Conservation (phyloP, 2,113 vertebrate genomes). For the Calonectris borealis region DNA sequence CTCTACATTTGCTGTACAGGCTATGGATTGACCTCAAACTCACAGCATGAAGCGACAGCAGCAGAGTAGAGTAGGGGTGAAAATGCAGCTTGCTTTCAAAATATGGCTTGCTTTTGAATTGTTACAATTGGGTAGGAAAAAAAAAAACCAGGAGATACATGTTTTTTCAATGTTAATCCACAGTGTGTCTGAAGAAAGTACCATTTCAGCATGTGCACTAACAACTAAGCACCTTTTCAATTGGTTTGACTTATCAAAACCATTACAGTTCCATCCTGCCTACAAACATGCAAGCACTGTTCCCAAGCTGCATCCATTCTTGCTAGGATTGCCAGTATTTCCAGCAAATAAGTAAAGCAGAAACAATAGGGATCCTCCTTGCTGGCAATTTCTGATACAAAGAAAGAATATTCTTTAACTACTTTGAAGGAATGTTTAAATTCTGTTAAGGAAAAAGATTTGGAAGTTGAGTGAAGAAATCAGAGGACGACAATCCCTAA, state of each 20-base stretch:
- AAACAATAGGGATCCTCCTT: not conserved
- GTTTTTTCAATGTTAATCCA: not conserved
- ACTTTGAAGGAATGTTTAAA: constrained; percentile 27
- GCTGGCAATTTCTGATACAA: not conserved
- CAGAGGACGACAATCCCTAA: not conserved
- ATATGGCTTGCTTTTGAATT: not conserved
- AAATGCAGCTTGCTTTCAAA: not conserved
- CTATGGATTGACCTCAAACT: not conserved
- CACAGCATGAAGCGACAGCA: not conserved
- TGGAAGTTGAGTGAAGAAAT: constrained; percentile 28
- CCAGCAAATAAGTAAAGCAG: not conserved
- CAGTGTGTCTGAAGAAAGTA: not conserved
- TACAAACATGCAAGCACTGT: not conserved
- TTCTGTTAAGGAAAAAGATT: constrained; percentile 14
- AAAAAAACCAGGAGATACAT: not conserved
- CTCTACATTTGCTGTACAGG: not conserved
- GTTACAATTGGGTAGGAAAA: not conserved
- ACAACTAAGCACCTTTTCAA: not conserved
- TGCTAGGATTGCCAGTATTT: not conserved
- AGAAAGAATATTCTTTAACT: not conserved
- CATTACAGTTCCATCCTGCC: not conserved
- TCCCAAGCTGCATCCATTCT: not conserved
- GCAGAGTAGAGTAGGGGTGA: not conserved
- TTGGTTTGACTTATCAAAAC: not conserved
- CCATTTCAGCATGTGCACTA: not conserved